Percentiles rank a stretch among this genome's conserved stretches.
These are phyloP conservation scores for Arizona elegans DNA, from an alignment of 2,113 vertebrate genomes.

Conservation along the genomic window DNA sequence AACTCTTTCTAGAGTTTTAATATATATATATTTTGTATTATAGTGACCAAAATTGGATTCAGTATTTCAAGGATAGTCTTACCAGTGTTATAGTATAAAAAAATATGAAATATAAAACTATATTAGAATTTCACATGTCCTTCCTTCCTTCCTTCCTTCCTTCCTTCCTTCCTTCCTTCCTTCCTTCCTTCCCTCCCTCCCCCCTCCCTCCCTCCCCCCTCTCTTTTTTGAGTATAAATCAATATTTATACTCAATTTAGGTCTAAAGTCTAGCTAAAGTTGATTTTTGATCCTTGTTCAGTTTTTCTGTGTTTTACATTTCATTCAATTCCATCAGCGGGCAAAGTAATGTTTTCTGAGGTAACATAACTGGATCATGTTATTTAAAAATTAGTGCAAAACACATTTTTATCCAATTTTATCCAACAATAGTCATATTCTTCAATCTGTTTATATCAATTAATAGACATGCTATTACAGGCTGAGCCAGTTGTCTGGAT, in stretches of 20 bases:
- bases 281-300: neutral
- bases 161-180: too few relatives aligned
- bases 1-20: neutral
- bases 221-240: neutral
- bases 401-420: neutral
- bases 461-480: neutral
- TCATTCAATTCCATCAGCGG: neutral
- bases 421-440: neutral
- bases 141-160: neutral
- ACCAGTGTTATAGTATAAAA: neutral
- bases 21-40: neutral
- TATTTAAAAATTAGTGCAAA: neutral
- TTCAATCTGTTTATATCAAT: neutral
- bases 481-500: neutral
- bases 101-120: neutral
- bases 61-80: neutral
- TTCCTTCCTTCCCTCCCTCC: too few relatives aligned
- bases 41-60: neutral
- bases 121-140: neutral
- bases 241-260: neutral
- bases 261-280: neutral
- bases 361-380: neutral
- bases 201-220: neutral
- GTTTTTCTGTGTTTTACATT: neutral
- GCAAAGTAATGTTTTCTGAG: neutral